A percentile compares a stretch with the other conserved stretches of the same genome.
Evolutionary conservation across 2,888 invertebrate genomes (phyloP).

Genomic region (Thereva nobilitata): DNA sequence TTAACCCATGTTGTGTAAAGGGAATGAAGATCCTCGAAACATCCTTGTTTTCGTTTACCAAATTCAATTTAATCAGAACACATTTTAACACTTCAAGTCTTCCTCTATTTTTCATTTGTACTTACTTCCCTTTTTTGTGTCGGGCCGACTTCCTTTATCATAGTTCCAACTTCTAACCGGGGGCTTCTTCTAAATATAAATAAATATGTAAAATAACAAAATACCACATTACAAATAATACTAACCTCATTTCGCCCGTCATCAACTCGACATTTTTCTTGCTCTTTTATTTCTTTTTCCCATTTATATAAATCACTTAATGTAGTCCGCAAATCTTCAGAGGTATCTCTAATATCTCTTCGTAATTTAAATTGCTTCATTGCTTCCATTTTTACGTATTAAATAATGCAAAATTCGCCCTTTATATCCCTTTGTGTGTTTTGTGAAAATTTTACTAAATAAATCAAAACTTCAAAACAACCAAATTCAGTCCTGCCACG

Average conservation of each 20-base stretch:
- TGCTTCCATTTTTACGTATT: neutral
- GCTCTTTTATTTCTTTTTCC: constrained; percentile 55
- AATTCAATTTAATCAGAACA: too few relatives aligned
- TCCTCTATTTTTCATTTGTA: too few relatives aligned
- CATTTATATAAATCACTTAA: constrained; percentile 53
- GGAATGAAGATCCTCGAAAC: too few relatives aligned
- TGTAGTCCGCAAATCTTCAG: constrained; percentile 49
- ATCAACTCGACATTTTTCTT: constrained; percentile 49
- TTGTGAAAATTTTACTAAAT: too few relatives aligned
- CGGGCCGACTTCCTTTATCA: neutral
- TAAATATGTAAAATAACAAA: neutral
- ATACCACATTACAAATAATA: neutral
- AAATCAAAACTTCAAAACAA: too few relatives aligned
- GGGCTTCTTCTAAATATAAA: constrained; percentile 9
- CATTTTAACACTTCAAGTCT: too few relatives aligned
- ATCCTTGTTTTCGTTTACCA: too few relatives aligned
- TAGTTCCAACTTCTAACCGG: constrained; percentile 2
- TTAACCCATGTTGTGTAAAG: too few relatives aligned
- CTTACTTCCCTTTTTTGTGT: neutral
- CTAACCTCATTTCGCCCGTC: constrained; percentile 37
- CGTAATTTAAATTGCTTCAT: constrained; percentile 44
- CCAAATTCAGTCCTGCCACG: too few relatives aligned
- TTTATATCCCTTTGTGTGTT: too few relatives aligned
- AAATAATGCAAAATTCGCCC: too few relatives aligned
- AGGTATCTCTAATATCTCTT: constrained; percentile 57